Percentiles rank a stretch among this genome's conserved stretches.
phyloP scores from a whole-genome alignment of 1,140 invertebrate genomes.

The Stegodyphus mimosarum region DNA sequence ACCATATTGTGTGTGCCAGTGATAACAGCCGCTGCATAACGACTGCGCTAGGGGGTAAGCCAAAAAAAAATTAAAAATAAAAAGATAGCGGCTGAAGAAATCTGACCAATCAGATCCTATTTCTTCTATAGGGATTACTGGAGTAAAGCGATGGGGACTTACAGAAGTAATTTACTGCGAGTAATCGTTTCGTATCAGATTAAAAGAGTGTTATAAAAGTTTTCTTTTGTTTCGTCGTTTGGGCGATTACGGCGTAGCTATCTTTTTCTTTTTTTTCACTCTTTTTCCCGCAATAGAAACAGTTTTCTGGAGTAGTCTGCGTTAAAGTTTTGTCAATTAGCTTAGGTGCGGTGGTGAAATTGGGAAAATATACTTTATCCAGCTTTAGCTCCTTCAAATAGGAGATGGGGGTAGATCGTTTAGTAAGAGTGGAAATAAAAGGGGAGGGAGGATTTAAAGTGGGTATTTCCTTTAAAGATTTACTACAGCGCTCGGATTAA shows the following conservation, averaged over 20 bases:
- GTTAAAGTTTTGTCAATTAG: conserved; percentile 55
- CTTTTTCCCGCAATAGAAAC: conserved; percentile 25
- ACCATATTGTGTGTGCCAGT: conserved; percentile 46
- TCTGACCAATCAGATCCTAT: conserved; percentile 54
- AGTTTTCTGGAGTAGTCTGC: conserved; percentile 14
- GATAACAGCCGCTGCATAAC: conserved; percentile 41
- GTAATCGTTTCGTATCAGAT: conserved; percentile 55
- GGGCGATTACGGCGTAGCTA: conserved; percentile 19
- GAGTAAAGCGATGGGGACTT: conserved; percentile 48
- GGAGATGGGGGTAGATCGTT: no score
- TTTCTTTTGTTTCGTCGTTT: conserved; percentile 34
- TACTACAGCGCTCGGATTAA: no score
- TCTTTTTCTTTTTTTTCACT: conserved; percentile 6
- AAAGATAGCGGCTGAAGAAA: conserved; percentile 21
- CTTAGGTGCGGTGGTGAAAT: conserved; percentile 25
- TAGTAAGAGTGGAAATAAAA: no score
- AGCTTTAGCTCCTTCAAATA: background rate
- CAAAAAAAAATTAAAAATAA: conserved; percentile 10
- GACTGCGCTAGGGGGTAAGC: background rate
- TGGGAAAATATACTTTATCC: background rate
- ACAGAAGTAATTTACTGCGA: conserved; percentile 47
- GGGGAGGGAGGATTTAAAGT: no score
- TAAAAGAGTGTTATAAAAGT: conserved; percentile 59
- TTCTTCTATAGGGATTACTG: conserved; percentile 46
- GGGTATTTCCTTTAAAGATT: no score